Conservation (phyloP, 2,797 vertebrate genomes). For the Bucorvus abyssinicus region DNA sequence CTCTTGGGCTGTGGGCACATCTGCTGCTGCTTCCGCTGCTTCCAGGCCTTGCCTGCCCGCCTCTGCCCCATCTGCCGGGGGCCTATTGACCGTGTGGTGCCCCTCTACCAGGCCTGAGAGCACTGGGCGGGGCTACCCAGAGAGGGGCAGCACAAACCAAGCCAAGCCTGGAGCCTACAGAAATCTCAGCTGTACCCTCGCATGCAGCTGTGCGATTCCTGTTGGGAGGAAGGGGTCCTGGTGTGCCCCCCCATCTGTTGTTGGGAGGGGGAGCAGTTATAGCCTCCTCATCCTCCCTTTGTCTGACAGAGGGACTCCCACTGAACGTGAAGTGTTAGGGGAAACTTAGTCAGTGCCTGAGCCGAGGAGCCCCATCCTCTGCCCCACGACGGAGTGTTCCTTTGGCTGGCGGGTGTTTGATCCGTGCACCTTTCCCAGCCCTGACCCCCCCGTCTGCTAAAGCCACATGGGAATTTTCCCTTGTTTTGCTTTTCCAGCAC, state of each 20-base stretch:
- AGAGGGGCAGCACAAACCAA: fast-evolving
- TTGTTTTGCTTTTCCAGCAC: background rate
- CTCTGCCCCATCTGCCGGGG: slow-evolving; percentile 86
- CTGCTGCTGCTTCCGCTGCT: slow-evolving; percentile 87
- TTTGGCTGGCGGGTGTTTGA: background rate
- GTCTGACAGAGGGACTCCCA: background rate
- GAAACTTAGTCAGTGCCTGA: background rate
- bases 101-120: slow-evolving; percentile 78
- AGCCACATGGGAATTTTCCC: background rate
- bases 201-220: background rate
- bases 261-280: fast-evolving
- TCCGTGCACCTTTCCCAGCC: background rate
- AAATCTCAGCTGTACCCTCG: background rate
- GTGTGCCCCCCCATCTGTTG: background rate
- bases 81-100: slow-evolving; percentile 80
- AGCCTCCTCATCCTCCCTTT: background rate
- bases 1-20: slow-evolving; percentile 87
- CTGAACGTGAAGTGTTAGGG: background rate
- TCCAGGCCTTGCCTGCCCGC: slow-evolving; percentile 76
- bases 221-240: background rate
- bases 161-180: background rate
- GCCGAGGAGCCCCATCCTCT: background rate
- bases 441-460: background rate
- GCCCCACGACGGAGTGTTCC: background rate
- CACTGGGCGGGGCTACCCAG: background rate